phyloP scores from a whole-genome alignment of 2,888 invertebrate species.

The Cotesia congregata region DNA sequence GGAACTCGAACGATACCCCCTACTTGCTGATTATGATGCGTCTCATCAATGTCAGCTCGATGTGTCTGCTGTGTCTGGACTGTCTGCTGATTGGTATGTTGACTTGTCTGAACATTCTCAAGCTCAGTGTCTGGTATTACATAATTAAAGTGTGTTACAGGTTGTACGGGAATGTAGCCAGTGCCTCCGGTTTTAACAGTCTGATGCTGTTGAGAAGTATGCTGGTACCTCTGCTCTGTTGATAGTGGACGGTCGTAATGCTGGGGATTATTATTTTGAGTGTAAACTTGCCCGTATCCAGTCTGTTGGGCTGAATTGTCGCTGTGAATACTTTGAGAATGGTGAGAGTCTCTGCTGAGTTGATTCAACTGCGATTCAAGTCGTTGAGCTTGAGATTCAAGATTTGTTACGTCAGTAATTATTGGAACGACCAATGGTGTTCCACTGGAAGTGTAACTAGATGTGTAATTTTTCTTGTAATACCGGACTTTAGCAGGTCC shows the following conservation, averaged over 20 bases:
- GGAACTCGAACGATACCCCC: neutral
- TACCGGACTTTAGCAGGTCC: slow-evolving; percentile 57
- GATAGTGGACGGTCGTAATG: neutral
- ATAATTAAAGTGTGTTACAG: neutral
- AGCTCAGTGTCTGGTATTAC: neutral
- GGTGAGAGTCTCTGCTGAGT: slow-evolving; percentile 44
- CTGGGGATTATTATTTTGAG: neutral
- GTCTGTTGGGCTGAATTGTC: neutral
- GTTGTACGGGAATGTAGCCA: neutral
- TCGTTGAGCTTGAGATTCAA: slow-evolving; percentile 45
- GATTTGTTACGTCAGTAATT: slow-evolving; percentile 16
- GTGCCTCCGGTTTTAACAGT: neutral
- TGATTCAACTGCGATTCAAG: slow-evolving; percentile 47
- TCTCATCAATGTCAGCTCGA: neutral
- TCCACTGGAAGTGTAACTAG: slow-evolving; percentile 52
- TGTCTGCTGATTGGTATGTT: neutral
- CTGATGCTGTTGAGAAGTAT: neutral
- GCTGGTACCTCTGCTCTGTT: neutral
- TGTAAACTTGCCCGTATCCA: neutral
- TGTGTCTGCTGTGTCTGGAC: neutral
- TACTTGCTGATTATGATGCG: too few relatives aligned
- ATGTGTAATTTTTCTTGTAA: slow-evolving; percentile 60
- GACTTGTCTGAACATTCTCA: neutral
- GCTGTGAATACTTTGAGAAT: neutral
- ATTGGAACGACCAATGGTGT: slow-evolving; percentile 38